Evolutionary conservation across 2,797 vertebrate genomes (phyloP), one percentile per base, ranked within the genome.

Genomic region (Cyprinodon diabolis): DNA sequence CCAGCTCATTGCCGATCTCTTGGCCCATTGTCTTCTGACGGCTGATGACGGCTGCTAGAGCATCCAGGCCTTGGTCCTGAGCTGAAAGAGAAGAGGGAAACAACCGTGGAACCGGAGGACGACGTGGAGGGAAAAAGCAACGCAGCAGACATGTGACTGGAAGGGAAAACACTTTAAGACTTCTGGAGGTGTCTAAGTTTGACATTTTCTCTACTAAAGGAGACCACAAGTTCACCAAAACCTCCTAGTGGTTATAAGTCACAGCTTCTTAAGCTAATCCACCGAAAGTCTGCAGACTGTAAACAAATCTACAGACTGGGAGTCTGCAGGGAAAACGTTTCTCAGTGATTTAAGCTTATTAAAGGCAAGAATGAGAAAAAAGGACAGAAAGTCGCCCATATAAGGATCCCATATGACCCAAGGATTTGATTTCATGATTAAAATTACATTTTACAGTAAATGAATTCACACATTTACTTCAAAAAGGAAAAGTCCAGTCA

Each of bases 21-120:
- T 96, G 96, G 49, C 98, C 98, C 98, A 99, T 99, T 54, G 95
- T 95, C 82, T 99, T 99, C 83, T 99, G 98, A 43, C 97, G 89
- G 83, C 95, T 95, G 86, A 99, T 96, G 91, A 99, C 96, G 0
- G 95, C 95, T 60, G 96, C 95, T 4, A 99, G 95, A n/a, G 96
- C 96, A 47, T 98, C 97, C 0, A 99, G 94, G 54, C 98, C 98
- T 60, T 96, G 96, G 17, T 99, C 98, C 93, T 99, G 98, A 60
- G 94, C 98, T 99, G 90, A 51, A 43, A 76, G 35, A 69, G 60
- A 40, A 69, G 8, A 52, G 12, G 25, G 1, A 75, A 58, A 71
- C 0, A 8, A 65, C 60, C 6, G 71, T 0, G 21, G 25, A 17
- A 45, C 2, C 37, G 43, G 23, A 14, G 51, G 11, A 1, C 21